Evolutionary conservation across 2,113 vertebrate species (phyloP).

Genomic region (Cisticola juncidis): DNA sequence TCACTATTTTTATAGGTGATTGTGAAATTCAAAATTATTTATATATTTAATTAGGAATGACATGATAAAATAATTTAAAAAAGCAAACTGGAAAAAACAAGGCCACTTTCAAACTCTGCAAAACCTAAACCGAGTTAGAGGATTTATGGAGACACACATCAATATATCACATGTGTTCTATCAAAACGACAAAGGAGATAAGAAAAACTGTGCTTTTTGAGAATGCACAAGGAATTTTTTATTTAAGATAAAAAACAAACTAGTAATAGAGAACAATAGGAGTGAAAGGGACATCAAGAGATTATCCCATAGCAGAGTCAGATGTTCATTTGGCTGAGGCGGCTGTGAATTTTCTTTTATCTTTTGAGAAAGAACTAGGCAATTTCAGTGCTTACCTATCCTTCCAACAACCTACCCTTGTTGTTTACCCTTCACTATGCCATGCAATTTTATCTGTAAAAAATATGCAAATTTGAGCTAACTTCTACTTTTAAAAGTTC

Average conservation of each 20-base stretch:
- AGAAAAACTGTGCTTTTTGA: background rate
- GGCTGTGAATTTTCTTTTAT: background rate
- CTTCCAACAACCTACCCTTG: background rate
- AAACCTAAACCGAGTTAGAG: background rate
- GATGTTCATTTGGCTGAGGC: background rate
- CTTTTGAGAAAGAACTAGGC: background rate
- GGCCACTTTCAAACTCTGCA: background rate
- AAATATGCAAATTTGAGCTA: background rate
- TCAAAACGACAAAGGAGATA: background rate
- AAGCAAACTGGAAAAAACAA: background rate
- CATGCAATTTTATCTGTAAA: background rate
- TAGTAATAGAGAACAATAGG: background rate
- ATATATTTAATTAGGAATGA: background rate
- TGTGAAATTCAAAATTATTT: background rate
- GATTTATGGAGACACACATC: background rate
- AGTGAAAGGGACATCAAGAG: background rate
- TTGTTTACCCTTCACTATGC: background rate
- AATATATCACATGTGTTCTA: background rate
- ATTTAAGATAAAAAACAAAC: background rate
- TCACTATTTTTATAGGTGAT: background rate
- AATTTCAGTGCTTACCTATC: background rate
- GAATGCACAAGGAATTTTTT: background rate
- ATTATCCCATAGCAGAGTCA: background rate
- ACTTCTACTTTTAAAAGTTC: background rate
- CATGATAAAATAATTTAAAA: background rate